phyloP scores from a whole-genome alignment of 2,113 vertebrate genomes.

The Ploceus nigricollis region DNA sequence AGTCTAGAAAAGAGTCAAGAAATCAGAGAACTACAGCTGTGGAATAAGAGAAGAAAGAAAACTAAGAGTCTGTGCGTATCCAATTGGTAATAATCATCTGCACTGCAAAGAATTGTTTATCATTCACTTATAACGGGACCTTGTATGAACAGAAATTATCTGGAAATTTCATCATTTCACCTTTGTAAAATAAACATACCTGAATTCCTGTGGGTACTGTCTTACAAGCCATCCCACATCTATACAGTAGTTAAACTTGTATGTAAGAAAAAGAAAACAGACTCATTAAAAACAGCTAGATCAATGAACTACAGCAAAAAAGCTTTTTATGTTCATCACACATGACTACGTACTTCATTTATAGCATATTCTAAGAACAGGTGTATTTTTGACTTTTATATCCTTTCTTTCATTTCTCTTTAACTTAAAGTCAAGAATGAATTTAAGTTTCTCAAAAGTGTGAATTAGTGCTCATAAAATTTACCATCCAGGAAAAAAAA shows the following conservation, averaged over 20 bases:
- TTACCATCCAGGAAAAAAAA: neutral
- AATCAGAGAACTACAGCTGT: neutral
- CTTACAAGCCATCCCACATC: slow-evolving; percentile 90
- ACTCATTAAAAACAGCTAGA: neutral
- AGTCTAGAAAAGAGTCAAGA: neutral
- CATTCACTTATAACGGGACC: neutral
- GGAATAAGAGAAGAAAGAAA: neutral
- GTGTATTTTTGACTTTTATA: neutral
- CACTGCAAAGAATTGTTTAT: neutral
- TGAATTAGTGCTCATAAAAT: neutral
- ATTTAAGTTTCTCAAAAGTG: neutral
- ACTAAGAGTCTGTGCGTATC: neutral
- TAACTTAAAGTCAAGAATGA: neutral
- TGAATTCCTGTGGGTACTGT: slow-evolving; percentile 90
- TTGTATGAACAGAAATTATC: neutral
- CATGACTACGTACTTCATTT: neutral
- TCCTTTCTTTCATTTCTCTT: neutral
- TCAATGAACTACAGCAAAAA: neutral
- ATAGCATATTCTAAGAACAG: neutral
- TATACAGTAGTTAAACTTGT: slow-evolving; percentile 97
- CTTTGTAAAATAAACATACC: slow-evolving; percentile 68
- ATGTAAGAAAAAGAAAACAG: neutral
- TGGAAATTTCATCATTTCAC: neutral
- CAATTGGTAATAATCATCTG: neutral
- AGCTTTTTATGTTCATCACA: neutral